These are phyloP conservation scores for Lepidocyrtoides sp. DNA, from an alignment of 2,888 invertebrate species.

Conservation along the genomic window DNA sequence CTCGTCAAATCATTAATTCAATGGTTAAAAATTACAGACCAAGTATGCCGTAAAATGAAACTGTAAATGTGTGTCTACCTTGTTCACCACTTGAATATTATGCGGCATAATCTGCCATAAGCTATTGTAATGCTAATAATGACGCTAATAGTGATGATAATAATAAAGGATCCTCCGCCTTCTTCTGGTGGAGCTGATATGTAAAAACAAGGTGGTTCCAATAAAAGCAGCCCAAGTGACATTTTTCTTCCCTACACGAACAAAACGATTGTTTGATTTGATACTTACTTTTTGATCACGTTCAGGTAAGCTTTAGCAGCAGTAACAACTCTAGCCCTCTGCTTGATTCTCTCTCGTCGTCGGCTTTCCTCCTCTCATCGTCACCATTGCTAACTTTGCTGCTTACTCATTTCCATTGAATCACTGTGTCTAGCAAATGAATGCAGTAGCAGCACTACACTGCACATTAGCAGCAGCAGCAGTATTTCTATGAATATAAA, in stretches of 20 bases:
- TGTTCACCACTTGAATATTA: not conserved
- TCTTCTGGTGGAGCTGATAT: constrained; percentile 75
- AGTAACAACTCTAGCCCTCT: not conserved
- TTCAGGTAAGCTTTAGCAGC: not conserved
- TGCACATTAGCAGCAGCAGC: not conserved
- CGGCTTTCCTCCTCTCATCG: not conserved
- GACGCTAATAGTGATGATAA: constrained; percentile 77
- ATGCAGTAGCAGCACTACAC: not conserved
- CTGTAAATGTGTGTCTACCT: not conserved
- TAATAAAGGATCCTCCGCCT: constrained; percentile 77
- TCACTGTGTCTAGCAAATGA: no score
- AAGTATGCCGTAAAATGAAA: no score
- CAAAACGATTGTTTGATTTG: not conserved
- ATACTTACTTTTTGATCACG: not conserved
- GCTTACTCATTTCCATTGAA: constrained; percentile 9
- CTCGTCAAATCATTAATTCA: no score
- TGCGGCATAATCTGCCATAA: not conserved
- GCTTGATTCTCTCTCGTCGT: constrained; percentile 15
- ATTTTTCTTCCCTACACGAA: constrained; percentile 71
- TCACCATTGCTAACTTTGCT: not conserved
- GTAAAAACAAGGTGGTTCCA: constrained; percentile 74
- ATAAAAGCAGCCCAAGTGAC: constrained; percentile 77
- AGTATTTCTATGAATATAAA: not conserved
- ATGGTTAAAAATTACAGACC: no score
- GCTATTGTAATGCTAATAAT: constrained; percentile 56